Evolutionary conservation across 2,797 vertebrate genomes (phyloP).

Genomic region (Typhlichthys eigenmanni): DNA sequence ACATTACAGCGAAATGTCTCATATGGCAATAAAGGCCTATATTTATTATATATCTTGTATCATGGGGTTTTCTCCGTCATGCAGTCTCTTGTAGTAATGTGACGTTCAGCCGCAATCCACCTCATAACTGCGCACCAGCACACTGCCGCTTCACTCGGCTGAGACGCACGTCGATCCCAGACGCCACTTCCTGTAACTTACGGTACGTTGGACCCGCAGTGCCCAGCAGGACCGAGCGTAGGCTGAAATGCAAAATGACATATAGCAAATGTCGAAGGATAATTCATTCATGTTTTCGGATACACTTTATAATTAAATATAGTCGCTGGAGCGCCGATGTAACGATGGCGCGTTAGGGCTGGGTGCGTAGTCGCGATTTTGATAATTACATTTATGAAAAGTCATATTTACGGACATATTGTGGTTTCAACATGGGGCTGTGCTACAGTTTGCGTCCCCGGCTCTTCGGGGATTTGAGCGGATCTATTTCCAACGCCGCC

Average conservation of each 20-base stretch:
- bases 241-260: slow-evolving; percentile 86
- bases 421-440: slow-evolving; percentile 85
- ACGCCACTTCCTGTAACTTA: slow-evolving; percentile 78
- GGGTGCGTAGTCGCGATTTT: slow-evolving; percentile 54
- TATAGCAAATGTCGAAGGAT: slow-evolving; percentile 81
- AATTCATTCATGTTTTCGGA: slow-evolving; percentile 71
- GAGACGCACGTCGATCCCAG: slow-evolving; percentile 41
- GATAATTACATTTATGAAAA: slow-evolving; percentile 75
- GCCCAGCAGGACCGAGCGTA: slow-evolving; percentile 76
- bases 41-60: slow-evolving; percentile 24
- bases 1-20: background rate
- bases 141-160: slow-evolving; percentile 40
- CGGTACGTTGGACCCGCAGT: slow-evolving; percentile 88
- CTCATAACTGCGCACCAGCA: slow-evolving; percentile 57
- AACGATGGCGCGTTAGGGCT: slow-evolving; percentile 72
- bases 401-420: slow-evolving; percentile 59
- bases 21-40: background rate
- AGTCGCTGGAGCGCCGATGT: slow-evolving; percentile 59
- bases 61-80: slow-evolving; percentile 2
- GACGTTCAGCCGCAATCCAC: slow-evolving; percentile 58
- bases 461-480: slow-evolving; percentile 89
- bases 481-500: slow-evolving; percentile 81
- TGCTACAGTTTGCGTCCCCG: slow-evolving; percentile 95
- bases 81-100: slow-evolving; percentile 60
- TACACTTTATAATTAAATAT: slow-evolving; percentile 63